Evolutionary conservation across 2,797 vertebrate genomes (phyloP), one percentile per base, ranked within the genome.

Genomic region (Syngnathus rostellatus): DNA sequence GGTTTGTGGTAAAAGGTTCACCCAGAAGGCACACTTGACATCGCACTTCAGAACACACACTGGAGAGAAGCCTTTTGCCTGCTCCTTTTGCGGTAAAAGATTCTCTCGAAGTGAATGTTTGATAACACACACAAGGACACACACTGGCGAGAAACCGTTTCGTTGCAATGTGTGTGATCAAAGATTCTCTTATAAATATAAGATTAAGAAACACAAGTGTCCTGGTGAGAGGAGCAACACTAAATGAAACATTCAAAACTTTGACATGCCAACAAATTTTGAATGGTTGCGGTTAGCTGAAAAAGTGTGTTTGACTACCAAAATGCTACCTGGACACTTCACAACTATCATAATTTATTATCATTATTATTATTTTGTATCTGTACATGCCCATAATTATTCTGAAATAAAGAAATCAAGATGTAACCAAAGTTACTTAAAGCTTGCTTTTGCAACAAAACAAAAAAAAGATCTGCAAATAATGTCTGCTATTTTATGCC

Each of bases 121-220:
- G 50, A 51, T 51, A 51, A 51, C 50, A 21, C 50, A 51, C n/a
- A 51, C 50, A 21, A 51, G 50, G 21, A 51, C 50, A 21, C 50
- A 51, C 50, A 51, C 50, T 21, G 50, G 50, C 6, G 57, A 59
- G 3, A 59, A 59, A n/a, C 57, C 57, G 8, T 59, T 59, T 4
- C 6, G 16, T 19, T 59, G 57, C 57, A 59, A 38, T 3, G 31
- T n/a, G 57, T 59, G 57, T 2, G 37, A 59, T 16, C 17, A n/a
- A 16, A 40, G 31, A 5, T 59, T 38, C 17, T 39, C 57, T 51
- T 51, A 51, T 21, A 51, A 51, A n/a, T 51, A 51, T 51, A 51
- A 51, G 50, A 51, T 51, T 51, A 51, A 51, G n/a, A 51, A 51
- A 51, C 50, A 51, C 50, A 51, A 51, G 50, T 51, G 50, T 51